Evolutionary conservation across 2,113 vertebrate species (phyloP).

Genomic region (Ceyx margarethae): DNA sequence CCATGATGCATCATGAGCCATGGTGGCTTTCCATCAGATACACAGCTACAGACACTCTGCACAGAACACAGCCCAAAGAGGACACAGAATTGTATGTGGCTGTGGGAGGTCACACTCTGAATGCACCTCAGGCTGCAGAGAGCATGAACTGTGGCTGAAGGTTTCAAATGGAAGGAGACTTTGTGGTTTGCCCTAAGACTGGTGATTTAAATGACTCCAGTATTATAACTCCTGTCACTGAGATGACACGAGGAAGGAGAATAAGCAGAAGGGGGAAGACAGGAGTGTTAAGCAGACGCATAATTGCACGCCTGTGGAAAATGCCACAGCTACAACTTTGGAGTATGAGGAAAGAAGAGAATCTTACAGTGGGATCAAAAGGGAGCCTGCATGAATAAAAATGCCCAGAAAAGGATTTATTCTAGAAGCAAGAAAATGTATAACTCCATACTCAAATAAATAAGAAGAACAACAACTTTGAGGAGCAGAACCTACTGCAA

Average conservation of each 20-base stretch:
- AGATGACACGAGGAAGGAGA: slow-evolving; percentile 3
- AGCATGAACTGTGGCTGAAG: background rate
- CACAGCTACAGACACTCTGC: background rate
- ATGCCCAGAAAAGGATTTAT: background rate
- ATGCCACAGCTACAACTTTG: background rate
- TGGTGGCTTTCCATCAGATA: background rate
- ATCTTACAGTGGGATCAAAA: background rate
- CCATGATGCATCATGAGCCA: background rate
- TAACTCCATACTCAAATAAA: background rate
- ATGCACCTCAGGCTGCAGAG: background rate
- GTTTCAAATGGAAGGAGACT: background rate
- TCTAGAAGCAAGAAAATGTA: background rate
- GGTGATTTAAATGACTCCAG: slow-evolving; percentile 15
- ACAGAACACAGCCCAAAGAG: background rate
- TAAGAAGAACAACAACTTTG: background rate
- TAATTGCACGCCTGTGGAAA: slow-evolving; percentile 15
- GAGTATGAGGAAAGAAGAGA: background rate
- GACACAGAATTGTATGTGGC: background rate
- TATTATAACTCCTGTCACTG: background rate
- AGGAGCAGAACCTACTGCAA: fast-evolving
- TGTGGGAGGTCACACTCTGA: background rate
- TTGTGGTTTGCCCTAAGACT: background rate
- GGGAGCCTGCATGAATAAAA: background rate
- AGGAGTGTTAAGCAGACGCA: slow-evolving; percentile 5
- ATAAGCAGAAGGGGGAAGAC: background rate